phyloP scores from a whole-genome alignment of 30 jellyfish, hydroid and myxozoan species.

The Haliclystus octoradiatus region DNA sequence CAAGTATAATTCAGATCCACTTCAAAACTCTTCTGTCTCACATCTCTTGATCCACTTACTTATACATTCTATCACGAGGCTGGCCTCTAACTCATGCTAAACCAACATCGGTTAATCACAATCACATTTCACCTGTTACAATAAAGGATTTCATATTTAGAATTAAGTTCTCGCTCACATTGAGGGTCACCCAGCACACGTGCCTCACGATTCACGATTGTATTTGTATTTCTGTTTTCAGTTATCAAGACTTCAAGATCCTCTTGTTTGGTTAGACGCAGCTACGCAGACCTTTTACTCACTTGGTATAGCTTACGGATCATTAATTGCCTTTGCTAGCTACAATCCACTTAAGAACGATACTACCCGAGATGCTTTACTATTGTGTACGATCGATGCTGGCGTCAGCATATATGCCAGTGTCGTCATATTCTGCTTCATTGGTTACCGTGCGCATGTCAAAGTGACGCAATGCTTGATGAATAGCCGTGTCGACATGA shows the following conservation, averaged over 20 bases:
- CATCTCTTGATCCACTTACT: no score
- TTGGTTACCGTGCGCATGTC: slow-evolving; percentile 93
- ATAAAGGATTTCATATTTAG: no score
- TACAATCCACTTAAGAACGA: slow-evolving; percentile 93
- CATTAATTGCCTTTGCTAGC: slow-evolving; percentile 95
- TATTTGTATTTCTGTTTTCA: not conserved
- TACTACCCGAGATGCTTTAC: slow-evolving; percentile 88
- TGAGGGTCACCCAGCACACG: no score
- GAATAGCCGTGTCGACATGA: not conserved
- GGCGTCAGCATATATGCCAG: slow-evolving; percentile 98
- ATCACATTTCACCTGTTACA: no score
- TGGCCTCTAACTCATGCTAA: no score
- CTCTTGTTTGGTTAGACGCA: slow-evolving; percentile 89
- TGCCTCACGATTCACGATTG: no score
- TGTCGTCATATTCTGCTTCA: slow-evolving; percentile 87
- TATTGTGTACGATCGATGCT: slow-evolving; percentile 83
- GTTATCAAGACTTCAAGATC: slow-evolving; percentile 73
- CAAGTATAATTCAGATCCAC: no score
- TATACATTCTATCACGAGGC: no score
- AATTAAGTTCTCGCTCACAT: no score
- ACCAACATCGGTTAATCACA: no score
- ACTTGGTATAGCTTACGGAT: slow-evolving; percentile 96
- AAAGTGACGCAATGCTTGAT: slow-evolving; percentile 63
- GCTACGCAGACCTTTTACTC: slow-evolving; percentile 96
- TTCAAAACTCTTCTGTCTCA: no score